Evolutionary conservation across 2,888 invertebrate species (phyloP), one percentile per base, ranked within the genome.

Genomic region (Drosophila algonquin): DNA sequence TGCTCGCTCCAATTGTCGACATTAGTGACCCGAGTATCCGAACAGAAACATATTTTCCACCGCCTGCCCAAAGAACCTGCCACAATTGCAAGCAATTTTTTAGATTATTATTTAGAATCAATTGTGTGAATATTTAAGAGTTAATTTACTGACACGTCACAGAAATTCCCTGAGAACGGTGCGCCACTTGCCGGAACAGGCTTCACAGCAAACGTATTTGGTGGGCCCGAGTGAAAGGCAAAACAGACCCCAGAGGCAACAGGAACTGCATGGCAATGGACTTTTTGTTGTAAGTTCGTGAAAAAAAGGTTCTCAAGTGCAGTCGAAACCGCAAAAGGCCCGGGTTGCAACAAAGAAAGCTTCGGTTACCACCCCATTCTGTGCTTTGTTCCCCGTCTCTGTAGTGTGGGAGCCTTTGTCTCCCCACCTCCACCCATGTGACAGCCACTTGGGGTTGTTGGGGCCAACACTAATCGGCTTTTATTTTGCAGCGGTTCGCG

Each of bases 401-500:
- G 48, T 56, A 32, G 47, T 45, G 40, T 35, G 64, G 71, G 77
- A 68, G 65, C 70, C 65, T 65, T 51, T 35, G 48, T 55, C 24
- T 10, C 55, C 64, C 65, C 65, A 50, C 30, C 65, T 67, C 65
- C 50, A 35, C 12, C 40, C 40, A 7, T 40, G 14, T n/a, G 40
- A n/a, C 40, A 40, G 40, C 14, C n/a, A 21, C 45, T 56, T 64
- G 50, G 51, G 59, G 59, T 63, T 78, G 69, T 70, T 76, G 67
- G 69, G 56, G 55, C 57, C 51, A 68, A 62, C 60, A 65, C 57
- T 70, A 68, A 56, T 73, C 62, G 71, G 50, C 35, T 57, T 57
- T 54, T 54, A 27, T 40, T 44, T 56, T 72, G 6, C 59, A 92
- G 92, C 77, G 92, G 92, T 56, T 92, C 92, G 93, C 95, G 98